Conservation (phyloP, 92 coral and sea anemone species). For the Porites evermanni region DNA sequence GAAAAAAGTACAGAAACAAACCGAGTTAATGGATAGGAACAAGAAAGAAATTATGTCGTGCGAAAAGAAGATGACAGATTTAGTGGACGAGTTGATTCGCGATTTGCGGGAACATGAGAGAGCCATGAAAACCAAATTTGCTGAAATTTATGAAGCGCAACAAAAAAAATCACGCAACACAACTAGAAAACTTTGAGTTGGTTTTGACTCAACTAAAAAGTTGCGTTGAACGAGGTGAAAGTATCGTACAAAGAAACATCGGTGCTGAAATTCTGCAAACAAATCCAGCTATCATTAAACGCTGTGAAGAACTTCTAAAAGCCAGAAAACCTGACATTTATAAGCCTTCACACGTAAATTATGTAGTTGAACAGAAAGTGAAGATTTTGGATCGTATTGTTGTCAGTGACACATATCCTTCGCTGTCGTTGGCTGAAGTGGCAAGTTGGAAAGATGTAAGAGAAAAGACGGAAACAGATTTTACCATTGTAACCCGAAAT, state of each 20-base stretch:
- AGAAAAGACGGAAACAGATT: conserved; percentile 37
- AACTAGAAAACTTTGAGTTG: conserved; percentile 12
- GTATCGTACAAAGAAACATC: background rate
- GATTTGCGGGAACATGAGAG: no score
- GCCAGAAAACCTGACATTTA: background rate
- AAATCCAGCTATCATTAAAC: background rate
- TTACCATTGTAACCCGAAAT: conserved; percentile 55
- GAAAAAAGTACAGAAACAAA: no score
- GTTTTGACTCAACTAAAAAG: conserved; percentile 5
- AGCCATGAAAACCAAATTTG: no score
- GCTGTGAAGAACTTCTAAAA: conserved; percentile 11
- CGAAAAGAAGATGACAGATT: no score
- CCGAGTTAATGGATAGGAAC: no score
- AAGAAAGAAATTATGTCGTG: no score
- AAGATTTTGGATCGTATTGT: conserved; percentile 33
- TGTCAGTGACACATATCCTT: conserved; percentile 49
- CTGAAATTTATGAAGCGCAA: no score
- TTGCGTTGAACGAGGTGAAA: background rate
- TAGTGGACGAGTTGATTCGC: no score
- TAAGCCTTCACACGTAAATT: background rate
- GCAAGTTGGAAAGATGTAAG: conserved; percentile 37
- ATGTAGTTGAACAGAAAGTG: background rate
- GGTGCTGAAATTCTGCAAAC: conserved; percentile 20
- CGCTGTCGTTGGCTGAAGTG: conserved; percentile 46
- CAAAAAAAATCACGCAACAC: background rate